Percentiles rank a stretch among this genome's conserved stretches.
Evolutionary conservation across 2,888 invertebrate genomes (phyloP).

Genomic region (Eretmocerus hayati): DNA sequence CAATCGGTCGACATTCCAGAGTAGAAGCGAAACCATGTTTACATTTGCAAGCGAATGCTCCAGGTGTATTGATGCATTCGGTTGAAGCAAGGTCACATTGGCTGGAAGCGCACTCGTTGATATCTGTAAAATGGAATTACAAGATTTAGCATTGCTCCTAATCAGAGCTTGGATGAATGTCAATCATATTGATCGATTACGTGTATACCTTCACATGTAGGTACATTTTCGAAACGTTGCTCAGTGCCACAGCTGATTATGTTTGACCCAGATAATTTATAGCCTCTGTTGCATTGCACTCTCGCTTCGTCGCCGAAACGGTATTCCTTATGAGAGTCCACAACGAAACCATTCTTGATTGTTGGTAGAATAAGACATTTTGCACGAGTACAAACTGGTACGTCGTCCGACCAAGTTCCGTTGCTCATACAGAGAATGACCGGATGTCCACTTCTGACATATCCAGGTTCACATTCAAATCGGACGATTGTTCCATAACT

Average conservation of each 20-base stretch:
- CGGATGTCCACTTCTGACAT: slow-evolving; percentile 79
- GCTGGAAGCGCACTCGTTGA: slow-evolving; percentile 82
- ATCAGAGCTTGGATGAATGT: no score
- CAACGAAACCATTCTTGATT: slow-evolving; percentile 81
- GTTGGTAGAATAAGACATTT: slow-evolving; percentile 68
- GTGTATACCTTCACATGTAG: slow-evolving; percentile 67
- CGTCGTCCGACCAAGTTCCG: slow-evolving; percentile 89
- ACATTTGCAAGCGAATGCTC: slow-evolving; percentile 85
- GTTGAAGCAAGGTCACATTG: slow-evolving; percentile 88
- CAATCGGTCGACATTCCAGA: slow-evolving; percentile 82
- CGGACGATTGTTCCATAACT: slow-evolving; percentile 91
- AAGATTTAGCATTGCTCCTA: neutral
- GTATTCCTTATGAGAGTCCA: slow-evolving; percentile 69
- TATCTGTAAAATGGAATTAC: slow-evolving; percentile 51
- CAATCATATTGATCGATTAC: neutral
- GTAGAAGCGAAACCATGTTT: slow-evolving; percentile 75
- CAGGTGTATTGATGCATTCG: slow-evolving; percentile 81
- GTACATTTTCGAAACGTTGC: slow-evolving; percentile 75
- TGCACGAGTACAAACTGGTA: slow-evolving; percentile 78
- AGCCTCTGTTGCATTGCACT: slow-evolving; percentile 86
- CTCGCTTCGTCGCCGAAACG: slow-evolving; percentile 84
- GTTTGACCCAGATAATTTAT: slow-evolving; percentile 75
- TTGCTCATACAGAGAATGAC: slow-evolving; percentile 92
- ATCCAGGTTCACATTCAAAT: slow-evolving; percentile 88
- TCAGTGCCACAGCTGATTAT: slow-evolving; percentile 79